A percentile compares a stretch with the other conserved stretches of the same genome.
phyloP scores from a whole-genome alignment of 1,140 invertebrate genomes.

The Epicauta chinensis region DNA sequence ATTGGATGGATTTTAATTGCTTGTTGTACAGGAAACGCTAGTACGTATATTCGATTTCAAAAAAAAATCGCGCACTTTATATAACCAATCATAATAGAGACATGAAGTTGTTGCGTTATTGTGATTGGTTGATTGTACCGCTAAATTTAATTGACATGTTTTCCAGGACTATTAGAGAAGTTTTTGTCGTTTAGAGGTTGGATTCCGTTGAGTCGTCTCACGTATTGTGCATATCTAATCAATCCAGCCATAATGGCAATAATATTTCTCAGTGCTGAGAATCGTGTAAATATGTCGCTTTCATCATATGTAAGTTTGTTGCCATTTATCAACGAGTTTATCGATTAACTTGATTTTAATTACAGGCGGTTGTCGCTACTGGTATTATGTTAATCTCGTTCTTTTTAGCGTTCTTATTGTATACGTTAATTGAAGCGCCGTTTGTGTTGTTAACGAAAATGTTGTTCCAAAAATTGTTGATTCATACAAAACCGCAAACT shows the following conservation, averaged over 20 bases:
- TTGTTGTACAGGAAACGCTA: slow-evolving; percentile 45
- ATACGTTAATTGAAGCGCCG: slow-evolving; percentile 31
- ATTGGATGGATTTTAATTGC: slow-evolving; percentile 47
- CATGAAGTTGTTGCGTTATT: too few species aligned
- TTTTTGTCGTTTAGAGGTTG: slow-evolving; percentile 44
- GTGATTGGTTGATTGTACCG: too few species aligned
- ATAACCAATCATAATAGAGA: too few species aligned
- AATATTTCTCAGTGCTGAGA: slow-evolving; percentile 18
- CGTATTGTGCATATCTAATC: slow-evolving; percentile 47
- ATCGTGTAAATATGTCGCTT: slow-evolving; percentile 18
- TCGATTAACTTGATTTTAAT: too few species aligned
- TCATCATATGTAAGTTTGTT: slow-evolving; percentile 18
- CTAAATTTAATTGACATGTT: too few species aligned
- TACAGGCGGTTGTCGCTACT: too few species aligned
- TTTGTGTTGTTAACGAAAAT: slow-evolving; percentile 32
- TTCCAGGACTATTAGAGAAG: slow-evolving; percentile 41
- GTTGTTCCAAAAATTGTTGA: too few species aligned
- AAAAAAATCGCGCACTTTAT: too few species aligned
- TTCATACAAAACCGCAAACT: too few species aligned
- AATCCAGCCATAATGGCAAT: slow-evolving; percentile 40
- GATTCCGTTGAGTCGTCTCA: slow-evolving; percentile 47
- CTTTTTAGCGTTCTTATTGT: slow-evolving; percentile 22
- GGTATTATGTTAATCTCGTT: slow-evolving; percentile 17
- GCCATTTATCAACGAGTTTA: too few species aligned
- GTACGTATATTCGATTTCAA: too few species aligned